A percentile compares a stretch with the other conserved stretches of the same genome.
Conservation (phyloP, 2,888 invertebrate genomes). For the Calephelis perditalis region DNA sequence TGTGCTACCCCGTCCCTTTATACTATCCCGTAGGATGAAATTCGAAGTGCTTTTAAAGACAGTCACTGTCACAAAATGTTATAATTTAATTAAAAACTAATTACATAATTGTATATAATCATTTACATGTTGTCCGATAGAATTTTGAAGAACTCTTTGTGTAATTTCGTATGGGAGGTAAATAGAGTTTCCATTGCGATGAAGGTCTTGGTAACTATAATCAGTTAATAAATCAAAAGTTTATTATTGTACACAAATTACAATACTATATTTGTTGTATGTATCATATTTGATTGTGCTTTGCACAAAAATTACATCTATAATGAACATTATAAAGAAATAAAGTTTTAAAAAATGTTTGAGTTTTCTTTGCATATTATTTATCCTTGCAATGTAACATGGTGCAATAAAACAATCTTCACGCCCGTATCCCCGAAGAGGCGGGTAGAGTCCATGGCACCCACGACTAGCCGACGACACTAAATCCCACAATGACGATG, state of each 20-base stretch:
- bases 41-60: constrained; percentile 67
- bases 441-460: no score
- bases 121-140: constrained; percentile 44
- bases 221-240: constrained; percentile 74
- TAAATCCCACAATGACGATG: no score
- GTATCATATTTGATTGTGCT: constrained; percentile 62
- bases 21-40: constrained; percentile 40
- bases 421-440: no score
- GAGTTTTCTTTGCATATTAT: constrained; percentile 34
- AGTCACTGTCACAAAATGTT: constrained; percentile 62
- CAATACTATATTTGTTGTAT: constrained; percentile 74
- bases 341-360: constrained; percentile 67
- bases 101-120: constrained; percentile 46
- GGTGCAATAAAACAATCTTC: no score
- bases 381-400: neutral
- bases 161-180: constrained; percentile 31
- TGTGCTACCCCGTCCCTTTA: constrained; percentile 50
- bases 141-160: constrained; percentile 41
- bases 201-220: constrained; percentile 65
- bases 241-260: constrained; percentile 76
- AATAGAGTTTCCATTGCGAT: constrained; percentile 28
- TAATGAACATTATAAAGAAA: constrained; percentile 75
- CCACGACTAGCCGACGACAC: no score
- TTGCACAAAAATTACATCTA: constrained; percentile 66
- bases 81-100: constrained; percentile 33